A percentile compares a stretch with the other conserved stretches of the same genome.
phyloP scores from a whole-genome alignment of 2,113 vertebrate species.

The Dromaius novaehollandiae region DNA sequence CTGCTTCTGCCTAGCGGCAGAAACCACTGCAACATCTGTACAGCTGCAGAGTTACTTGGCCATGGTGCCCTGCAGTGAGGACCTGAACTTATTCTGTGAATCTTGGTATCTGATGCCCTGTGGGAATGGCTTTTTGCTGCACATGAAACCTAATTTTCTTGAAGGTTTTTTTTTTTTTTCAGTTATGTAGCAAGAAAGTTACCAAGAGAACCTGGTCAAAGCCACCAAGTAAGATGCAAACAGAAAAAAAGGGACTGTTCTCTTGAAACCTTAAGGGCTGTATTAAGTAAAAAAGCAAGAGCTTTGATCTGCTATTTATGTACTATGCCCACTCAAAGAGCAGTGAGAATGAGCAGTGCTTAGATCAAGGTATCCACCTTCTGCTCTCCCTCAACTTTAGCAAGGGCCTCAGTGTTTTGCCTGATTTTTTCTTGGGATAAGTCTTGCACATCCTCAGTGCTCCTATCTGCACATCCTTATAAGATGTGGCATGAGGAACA shows the following conservation, averaged over 20 bases:
- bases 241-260: not conserved
- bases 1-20: not conserved
- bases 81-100: not conserved
- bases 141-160: not conserved
- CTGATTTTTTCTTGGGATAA: not conserved
- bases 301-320: rapidly evolving
- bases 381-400: not conserved
- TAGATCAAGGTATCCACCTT: not conserved
- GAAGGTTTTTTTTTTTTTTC: not conserved
- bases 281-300: not conserved
- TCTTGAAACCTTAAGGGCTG: not conserved
- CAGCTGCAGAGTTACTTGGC: not conserved
- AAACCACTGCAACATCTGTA: not conserved
- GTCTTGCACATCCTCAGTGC: not conserved
- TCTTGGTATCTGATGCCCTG: not conserved
- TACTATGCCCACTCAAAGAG: not conserved
- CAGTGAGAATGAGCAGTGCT: not conserved
- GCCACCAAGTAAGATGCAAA: not conserved
- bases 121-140: not conserved
- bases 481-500: not conserved
- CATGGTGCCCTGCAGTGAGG: not conserved
- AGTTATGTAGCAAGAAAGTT: not conserved
- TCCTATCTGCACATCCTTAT: not conserved
- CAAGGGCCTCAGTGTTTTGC: not conserved
- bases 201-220: not conserved